These are phyloP conservation scores for Drosophila repleta DNA, from an alignment of 1,140 invertebrate species.

Conservation along the genomic window DNA sequence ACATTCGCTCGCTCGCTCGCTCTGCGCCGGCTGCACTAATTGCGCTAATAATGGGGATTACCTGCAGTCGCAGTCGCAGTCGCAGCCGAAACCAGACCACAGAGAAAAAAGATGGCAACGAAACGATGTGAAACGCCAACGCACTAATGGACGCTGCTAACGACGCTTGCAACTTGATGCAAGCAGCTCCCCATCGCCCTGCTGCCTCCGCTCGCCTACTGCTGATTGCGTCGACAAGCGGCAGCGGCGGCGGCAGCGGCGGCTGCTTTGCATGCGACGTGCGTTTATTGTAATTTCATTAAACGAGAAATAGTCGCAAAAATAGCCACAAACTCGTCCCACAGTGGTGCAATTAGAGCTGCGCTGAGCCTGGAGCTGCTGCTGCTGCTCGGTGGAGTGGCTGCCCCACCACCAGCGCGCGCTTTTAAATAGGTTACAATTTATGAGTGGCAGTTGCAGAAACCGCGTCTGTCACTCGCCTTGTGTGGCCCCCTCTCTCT, in stretches of 20 bases:
- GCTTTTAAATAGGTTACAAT: slow-evolving; percentile 74
- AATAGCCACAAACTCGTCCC: slow-evolving; percentile 42
- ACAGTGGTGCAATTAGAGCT: slow-evolving; percentile 69
- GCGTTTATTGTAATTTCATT: slow-evolving; percentile 81
- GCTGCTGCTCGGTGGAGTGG: neutral
- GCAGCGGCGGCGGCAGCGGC: slow-evolving; percentile 3
- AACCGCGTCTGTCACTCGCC: slow-evolving; percentile 16
- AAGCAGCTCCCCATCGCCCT: neutral
- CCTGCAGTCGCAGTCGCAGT: slow-evolving; percentile 32
- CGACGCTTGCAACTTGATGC: slow-evolving; percentile 36
- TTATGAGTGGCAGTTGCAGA: slow-evolving; percentile 63
- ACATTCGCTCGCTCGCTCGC: slow-evolving; percentile 8
- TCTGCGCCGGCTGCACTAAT: slow-evolving; percentile 56
- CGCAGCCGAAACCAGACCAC: slow-evolving; percentile 12
- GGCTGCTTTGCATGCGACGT: slow-evolving; percentile 53
- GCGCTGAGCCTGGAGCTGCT: slow-evolving; percentile 1
- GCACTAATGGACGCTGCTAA: slow-evolving; percentile 73
- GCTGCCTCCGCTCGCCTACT: neutral
- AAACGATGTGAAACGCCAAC: slow-evolving; percentile 61
- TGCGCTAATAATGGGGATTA: slow-evolving; percentile 81
- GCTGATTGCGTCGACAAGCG: slow-evolving; percentile 42
- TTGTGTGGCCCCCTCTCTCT: neutral
- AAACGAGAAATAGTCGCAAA: slow-evolving; percentile 76
- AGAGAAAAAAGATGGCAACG: slow-evolving; percentile 26
- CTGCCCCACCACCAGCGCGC: neutral